Evolutionary conservation across 30 jellyfish, hydroid and myxozoan species (phyloP).

Genomic region (Clytia hemisphaerica): DNA sequence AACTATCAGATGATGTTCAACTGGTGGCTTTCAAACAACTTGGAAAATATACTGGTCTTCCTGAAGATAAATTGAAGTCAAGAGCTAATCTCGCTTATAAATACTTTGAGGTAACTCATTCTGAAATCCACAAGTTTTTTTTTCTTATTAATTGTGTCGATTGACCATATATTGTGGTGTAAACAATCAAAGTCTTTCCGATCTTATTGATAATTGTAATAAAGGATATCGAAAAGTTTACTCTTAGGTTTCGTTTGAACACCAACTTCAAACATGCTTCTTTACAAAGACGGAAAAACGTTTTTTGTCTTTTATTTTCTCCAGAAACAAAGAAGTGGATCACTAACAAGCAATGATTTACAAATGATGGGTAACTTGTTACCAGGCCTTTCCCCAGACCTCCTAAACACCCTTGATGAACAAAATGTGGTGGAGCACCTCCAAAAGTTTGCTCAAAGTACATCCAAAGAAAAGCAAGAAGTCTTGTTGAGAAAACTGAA

Average conservation of each 20-base stretch:
- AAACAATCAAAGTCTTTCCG: too few species aligned
- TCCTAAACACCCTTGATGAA: background rate
- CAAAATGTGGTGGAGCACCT: background rate
- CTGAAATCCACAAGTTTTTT: background rate
- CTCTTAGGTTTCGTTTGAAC: too few species aligned
- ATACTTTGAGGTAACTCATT: slow-evolving; percentile 43
- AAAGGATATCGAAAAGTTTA: too few species aligned
- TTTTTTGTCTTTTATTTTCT: background rate
- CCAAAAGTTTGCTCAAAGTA: background rate
- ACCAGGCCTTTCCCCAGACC: slow-evolving; percentile 46
- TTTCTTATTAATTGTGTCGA: too few species aligned
- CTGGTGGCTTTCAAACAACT: slow-evolving; percentile 41
- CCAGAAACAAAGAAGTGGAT: slow-evolving; percentile 32
- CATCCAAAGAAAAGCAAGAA: background rate
- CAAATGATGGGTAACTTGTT: slow-evolving; percentile 57
- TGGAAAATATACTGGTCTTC: slow-evolving; percentile 71
- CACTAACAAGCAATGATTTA: slow-evolving; percentile 35
- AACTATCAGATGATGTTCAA: slow-evolving; percentile 36
- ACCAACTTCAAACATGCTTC: too few species aligned
- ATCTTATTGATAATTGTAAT: too few species aligned
- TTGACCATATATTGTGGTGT: too few species aligned
- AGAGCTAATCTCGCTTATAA: slow-evolving; percentile 51
- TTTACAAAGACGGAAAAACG: too few species aligned
- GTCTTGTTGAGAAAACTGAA: background rate
- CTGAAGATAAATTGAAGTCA: slow-evolving; percentile 71